Evolutionary conservation across 2,797 vertebrate species (phyloP).

Genomic region (Heliangelus exortis): DNA sequence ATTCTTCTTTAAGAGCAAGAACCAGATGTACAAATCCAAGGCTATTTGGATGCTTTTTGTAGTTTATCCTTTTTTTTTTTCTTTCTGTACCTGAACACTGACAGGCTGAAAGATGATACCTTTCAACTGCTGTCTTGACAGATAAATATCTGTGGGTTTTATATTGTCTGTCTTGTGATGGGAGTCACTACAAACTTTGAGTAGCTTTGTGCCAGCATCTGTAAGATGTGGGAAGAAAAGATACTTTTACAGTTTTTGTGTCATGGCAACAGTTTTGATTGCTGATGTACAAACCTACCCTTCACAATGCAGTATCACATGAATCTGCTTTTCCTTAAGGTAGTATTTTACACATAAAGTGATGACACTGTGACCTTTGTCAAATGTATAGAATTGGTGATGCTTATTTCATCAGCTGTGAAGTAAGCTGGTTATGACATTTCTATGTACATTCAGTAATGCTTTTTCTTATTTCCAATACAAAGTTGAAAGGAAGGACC

Average conservation of each 20-base stretch:
- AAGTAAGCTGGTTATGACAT: background rate
- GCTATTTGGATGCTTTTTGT: background rate
- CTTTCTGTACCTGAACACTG: background rate
- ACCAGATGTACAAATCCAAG: background rate
- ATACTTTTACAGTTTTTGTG: background rate
- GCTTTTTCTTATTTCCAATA: background rate
- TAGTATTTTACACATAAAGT: background rate
- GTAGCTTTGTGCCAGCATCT: background rate
- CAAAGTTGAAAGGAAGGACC: background rate
- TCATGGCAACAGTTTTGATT: background rate
- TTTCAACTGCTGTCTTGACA: slow-evolving; percentile 1
- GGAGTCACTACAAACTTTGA: background rate
- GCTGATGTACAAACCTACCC: background rate
- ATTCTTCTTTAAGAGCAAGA: background rate
- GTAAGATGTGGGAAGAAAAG: background rate
- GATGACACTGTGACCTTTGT: background rate
- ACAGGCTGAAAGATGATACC: slow-evolving; percentile 21
- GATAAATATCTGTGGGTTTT: slow-evolving; percentile 27
- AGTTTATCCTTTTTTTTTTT: background rate
- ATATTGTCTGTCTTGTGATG: slow-evolving; percentile 1
- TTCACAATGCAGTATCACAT: background rate
- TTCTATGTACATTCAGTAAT: background rate
- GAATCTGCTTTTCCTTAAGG: background rate
- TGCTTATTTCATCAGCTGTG: background rate
- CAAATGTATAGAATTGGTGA: background rate